A percentile compares a stretch with the other conserved stretches of the same genome.
phyloP scores from a whole-genome alignment of 2,797 vertebrate genomes.

The Aeoliscus strigatus region DNA sequence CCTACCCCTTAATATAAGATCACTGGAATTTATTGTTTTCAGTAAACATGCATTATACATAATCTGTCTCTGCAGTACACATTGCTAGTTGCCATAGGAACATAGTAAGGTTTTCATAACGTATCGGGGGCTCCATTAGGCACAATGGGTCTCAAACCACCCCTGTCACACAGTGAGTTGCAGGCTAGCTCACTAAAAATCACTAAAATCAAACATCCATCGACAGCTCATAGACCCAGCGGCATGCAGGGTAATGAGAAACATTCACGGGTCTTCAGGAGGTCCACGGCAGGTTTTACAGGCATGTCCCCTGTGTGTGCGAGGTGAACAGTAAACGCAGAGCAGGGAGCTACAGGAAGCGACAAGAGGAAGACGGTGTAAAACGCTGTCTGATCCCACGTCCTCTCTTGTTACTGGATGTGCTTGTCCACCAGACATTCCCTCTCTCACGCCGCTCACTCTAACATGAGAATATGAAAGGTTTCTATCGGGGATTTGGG shows the following conservation, averaged over 20 bases:
- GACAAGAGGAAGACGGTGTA: conserved; percentile 63
- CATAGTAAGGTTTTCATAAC: conserved; percentile 61
- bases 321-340: conserved; percentile 34
- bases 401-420: conserved; percentile 66
- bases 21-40: conserved; percentile 74
- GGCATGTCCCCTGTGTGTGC: conserved; percentile 43
- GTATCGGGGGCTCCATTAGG: conserved; percentile 37
- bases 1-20: conserved; percentile 56
- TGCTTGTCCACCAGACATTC: conserved; percentile 43
- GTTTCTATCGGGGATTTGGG: conserved; percentile 28
- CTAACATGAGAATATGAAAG: conserved; percentile 44
- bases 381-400: conserved; percentile 68
- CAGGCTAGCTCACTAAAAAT: conserved; percentile 12
- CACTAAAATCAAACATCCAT: conserved; percentile 41
- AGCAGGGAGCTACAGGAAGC: conserved; percentile 40
- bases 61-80: conserved; percentile 50
- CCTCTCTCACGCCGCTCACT: conserved; percentile 30
- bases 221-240: conserved; percentile 29
- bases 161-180: conserved; percentile 24
- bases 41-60: conserved; percentile 63
- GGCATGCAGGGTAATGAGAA: conserved; percentile 58
- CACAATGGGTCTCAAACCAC: conserved; percentile 33
- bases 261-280: conserved; percentile 38
- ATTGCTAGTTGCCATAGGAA: conserved; percentile 59
- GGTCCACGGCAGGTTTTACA: conserved; percentile 54